Percentiles rank a stretch among this genome's conserved stretches.
Evolutionary conservation across 2,113 vertebrate genomes (phyloP).

Genomic region (Syrrhaptes paradoxus): DNA sequence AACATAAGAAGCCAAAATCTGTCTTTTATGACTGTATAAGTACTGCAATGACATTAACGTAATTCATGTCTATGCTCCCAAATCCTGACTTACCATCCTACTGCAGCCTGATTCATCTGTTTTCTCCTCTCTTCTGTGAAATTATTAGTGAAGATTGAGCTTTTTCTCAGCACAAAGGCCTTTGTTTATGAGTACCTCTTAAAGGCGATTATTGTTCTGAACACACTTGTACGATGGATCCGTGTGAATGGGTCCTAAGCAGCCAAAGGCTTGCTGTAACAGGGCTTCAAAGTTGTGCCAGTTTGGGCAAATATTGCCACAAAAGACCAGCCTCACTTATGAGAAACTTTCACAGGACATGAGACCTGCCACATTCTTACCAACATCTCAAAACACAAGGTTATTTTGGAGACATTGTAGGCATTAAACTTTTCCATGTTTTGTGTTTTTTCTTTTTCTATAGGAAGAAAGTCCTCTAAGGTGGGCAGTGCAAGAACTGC

Average conservation of each 20-base stretch:
- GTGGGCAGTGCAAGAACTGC: not conserved
- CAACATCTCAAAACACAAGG: not conserved
- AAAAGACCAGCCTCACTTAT: not conserved
- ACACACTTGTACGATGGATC: not conserved
- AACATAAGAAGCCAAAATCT: not conserved
- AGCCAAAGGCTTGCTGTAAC: not conserved
- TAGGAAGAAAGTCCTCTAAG: not conserved
- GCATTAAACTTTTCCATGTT: not conserved
- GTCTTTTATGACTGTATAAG: not conserved
- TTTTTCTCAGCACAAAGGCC: not conserved
- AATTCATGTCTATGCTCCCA: not conserved
- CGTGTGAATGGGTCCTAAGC: not conserved
- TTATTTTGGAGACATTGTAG: not conserved
- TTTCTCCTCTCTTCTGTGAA: not conserved
- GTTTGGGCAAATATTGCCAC: not conserved
- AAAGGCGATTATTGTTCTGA: not conserved
- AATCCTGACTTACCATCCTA: not conserved
- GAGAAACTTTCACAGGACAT: not conserved
- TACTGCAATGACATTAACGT: not conserved
- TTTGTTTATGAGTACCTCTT: not conserved
- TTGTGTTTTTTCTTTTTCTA: not conserved
- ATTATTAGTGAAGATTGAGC: not conserved
- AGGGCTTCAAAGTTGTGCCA: not conserved
- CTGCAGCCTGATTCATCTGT: too few relatives aligned
- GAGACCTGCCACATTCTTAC: not conserved